phyloP scores from a whole-genome alignment of 1,140 invertebrate species.

The Arion vulgaris region DNA sequence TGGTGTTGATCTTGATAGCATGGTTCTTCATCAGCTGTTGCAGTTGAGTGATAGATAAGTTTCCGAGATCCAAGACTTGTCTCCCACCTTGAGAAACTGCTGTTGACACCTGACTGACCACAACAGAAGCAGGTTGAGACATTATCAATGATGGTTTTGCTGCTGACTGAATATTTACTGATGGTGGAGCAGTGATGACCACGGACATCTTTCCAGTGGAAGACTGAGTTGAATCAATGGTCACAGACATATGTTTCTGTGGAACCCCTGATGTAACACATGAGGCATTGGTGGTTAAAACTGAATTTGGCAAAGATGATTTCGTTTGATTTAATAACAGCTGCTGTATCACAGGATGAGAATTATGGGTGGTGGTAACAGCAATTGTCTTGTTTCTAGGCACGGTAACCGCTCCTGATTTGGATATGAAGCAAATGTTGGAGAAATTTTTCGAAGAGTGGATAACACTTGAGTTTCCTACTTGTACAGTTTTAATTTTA shows the following conservation, averaged over 20 bases:
- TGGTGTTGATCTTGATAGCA: conserved; percentile 40
- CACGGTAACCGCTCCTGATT: background rate
- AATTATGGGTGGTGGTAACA: no score
- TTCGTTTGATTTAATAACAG: conserved; percentile 24
- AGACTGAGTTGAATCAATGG: no score
- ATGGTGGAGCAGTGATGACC: background rate
- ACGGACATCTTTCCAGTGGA: background rate
- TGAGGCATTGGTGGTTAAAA: background rate
- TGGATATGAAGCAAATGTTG: conserved; percentile 28
- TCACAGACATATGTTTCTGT: background rate
- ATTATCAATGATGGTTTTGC: background rate
- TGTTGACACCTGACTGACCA: conserved; percentile 27
- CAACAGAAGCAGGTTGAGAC: background rate
- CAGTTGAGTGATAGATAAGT: conserved; percentile 31
- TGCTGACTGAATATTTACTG: background rate
- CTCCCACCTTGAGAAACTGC: conserved; percentile 29
- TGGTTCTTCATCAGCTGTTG: conserved; percentile 48
- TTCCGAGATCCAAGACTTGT: conserved; percentile 31
- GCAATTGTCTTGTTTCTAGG: conserved; percentile 14
- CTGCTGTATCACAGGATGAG: conserved; percentile 34
- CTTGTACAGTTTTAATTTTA: background rate
- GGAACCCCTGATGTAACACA: background rate
- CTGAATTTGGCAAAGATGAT: no score
- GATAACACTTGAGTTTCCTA: no score
- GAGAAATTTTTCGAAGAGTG: conserved; percentile 26